Base-by-base conservation (phyloP, 2,113 vertebrate genomes). In the Gila orcuttii region DNA sequence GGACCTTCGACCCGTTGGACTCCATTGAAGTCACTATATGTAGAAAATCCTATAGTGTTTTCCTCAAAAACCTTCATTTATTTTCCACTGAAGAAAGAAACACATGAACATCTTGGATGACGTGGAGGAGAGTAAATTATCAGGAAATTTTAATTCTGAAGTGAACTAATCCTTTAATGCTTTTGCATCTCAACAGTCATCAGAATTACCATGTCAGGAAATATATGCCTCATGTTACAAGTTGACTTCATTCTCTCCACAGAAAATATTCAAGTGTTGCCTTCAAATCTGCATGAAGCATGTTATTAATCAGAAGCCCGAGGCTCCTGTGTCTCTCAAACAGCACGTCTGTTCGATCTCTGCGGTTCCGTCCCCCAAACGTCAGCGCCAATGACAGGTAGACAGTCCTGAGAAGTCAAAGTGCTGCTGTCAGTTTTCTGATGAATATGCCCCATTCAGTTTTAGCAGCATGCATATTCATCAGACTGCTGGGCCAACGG, bases 381-480 rank as follows among this genome's bases (percentile, higher is more conserved):
- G 91, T 93, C 93, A 92, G 77, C 74, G 68, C 50, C 79, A 87
- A 90, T 94, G 94, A 94, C 92, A 94, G 93, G 93, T 93, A 93
- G 90, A 93, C 89, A 91, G 94, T 93, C 94, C 92, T 90, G 84
- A 90, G 92, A 93, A 93, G 94, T 91, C 88, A 90, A 91, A 87
- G 82, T 79, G 71, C 76, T 86, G 79, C 92, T 93, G 93, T 93
- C 94, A 93, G 89, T 91, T 85, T 86, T 74, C 89, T 91, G 91
- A 93, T 93, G 93, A 90, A 91, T 90, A 92, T 89, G 91, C 90
- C 89, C 85, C 85, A 74, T 87, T 88, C 82, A 85, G 64, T 90
- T 82, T 74, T 87, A 91, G 89, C 88, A 89, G 76, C 91, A 93
- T 94, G 91, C 92, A 94, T 95, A 94, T 95, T 94, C 93, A 95